Evolutionary conservation across 1,140 invertebrate genomes (phyloP).

Genomic region (Pectinophora gossypiella): DNA sequence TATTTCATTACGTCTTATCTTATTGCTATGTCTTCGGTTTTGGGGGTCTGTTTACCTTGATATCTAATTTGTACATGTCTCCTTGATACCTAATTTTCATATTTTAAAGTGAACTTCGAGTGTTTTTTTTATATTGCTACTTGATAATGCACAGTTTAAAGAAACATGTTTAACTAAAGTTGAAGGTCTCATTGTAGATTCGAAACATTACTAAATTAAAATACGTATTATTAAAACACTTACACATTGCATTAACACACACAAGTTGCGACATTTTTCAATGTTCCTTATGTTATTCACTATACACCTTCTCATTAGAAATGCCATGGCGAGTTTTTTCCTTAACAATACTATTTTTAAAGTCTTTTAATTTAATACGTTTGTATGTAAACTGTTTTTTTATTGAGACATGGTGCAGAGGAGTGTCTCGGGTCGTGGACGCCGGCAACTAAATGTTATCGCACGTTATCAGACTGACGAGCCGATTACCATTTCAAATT

Average conservation of each 20-base stretch:
- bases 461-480: conserved; percentile 38
- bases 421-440: conserved; percentile 7
- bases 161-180: no score
- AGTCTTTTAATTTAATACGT: neutral
- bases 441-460: conserved; percentile 46
- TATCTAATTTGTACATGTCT: no score
- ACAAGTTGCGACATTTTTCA: conserved; percentile 31
- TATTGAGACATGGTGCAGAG: neutral
- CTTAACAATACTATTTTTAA: no score
- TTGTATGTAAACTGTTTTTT: neutral
- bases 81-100: no score
- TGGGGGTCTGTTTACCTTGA: no score
- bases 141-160: no score
- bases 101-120: no score
- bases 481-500: conserved; percentile 49
- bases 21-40: conserved; percentile 23
- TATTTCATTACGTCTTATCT: conserved; percentile 11
- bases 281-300: conserved; percentile 34
- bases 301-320: conserved; percentile 39
- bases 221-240: no score
- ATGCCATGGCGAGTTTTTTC: conserved; percentile 48
- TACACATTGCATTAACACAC: conserved; percentile 32
- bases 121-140: no score
- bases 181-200: no score
- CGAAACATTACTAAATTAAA: no score